Evolutionary conservation across 2,888 invertebrate genomes (phyloP).

Genomic region (Epicampocera succincta): DNA sequence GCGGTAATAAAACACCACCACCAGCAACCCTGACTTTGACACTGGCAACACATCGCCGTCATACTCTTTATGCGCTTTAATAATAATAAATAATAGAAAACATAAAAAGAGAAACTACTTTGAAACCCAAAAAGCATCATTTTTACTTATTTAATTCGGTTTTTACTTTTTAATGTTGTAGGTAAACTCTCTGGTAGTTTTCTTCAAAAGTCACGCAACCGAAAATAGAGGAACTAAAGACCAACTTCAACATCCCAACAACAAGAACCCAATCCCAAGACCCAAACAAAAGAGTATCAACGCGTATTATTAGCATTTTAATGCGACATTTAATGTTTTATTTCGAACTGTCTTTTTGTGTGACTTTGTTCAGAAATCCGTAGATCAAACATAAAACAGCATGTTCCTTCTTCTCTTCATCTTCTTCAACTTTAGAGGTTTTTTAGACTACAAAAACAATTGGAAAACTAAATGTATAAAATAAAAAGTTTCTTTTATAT

Average conservation of each 20-base stretch:
- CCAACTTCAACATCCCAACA: not conserved
- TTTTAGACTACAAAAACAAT: conserved; percentile 1
- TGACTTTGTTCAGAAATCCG: conserved; percentile 60
- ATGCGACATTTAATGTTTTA: conserved; percentile 67
- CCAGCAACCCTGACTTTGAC: conserved; percentile 1
- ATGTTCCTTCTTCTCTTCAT: conserved; percentile 45
- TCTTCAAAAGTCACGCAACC: conserved; percentile 12
- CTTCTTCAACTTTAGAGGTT: conserved; percentile 2
- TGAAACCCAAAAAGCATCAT: not conserved
- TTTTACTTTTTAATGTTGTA: conserved; percentile 2
- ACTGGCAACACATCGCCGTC: conserved; percentile 17
- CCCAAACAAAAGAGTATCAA: conserved; percentile 44
- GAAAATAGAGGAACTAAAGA: not conserved
- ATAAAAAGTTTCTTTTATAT: conserved; percentile 37
- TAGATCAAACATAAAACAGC: conserved; percentile 65
- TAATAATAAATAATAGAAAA: conserved; percentile 11
- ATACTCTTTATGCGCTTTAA: conserved; percentile 16
- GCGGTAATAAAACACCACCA: conserved; percentile 31
- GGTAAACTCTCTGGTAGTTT: not conserved
- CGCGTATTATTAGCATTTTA: conserved; percentile 65
- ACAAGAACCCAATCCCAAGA: not conserved
- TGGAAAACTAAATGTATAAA: conserved; percentile 20
- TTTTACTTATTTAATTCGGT: conserved; percentile 44
- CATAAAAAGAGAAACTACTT: conserved; percentile 1
- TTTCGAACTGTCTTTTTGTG: conserved; percentile 57